Base-by-base conservation (phyloP, 2,888 invertebrate genomes). In the Lordiphosa fenestrarum region DNA sequence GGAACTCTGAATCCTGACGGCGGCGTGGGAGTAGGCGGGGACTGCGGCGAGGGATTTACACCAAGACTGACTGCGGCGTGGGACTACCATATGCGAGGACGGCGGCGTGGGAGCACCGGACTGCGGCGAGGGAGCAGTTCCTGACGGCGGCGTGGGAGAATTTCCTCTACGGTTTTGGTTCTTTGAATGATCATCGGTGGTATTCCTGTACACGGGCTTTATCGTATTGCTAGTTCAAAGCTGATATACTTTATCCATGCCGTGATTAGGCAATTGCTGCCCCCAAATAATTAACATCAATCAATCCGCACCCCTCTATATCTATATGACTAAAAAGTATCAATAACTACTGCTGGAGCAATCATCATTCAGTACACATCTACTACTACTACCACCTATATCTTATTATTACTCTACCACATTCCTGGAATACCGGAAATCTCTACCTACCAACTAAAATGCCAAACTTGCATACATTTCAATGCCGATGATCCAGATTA, bases 341-440 rank as follows among this genome's bases (percentile, higher is more conserved):
- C 56, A 57, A 72, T 63, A 39, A 53, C 41, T 47, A 52, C 55
- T 49, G 53, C 58, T 63, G 80, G 80, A 70, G 62, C 55, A 54
- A 65, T 66, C 83, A 78, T 80, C 70, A 73, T 80, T 55, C 83
- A 78, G 75, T 68, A 56, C 53, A 48, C 63, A 71, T 69, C 51
- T 59, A 30, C 30, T 30, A 30, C 25, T 56, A 25, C 25, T 25
- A 25, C 30, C 50, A 58, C 25, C 15, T 1, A 49, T 41, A 67
- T 40, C 58, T 52, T 37, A 52, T 42, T 47, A 58, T 53, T 53
- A 66, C 54, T 53, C 44, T 39, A 39, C 37, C 46, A 57, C 41
- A 59, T 76, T 80, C 73, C 84, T 80, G 83, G 78, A 83, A 83
- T 78, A 78, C 78, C 78, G 81, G 81, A 83, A 75, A 61, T 46